Evolutionary conservation across 1,140 invertebrate species (phyloP).

Genomic region (Trachymyrmex cornetzi): DNA sequence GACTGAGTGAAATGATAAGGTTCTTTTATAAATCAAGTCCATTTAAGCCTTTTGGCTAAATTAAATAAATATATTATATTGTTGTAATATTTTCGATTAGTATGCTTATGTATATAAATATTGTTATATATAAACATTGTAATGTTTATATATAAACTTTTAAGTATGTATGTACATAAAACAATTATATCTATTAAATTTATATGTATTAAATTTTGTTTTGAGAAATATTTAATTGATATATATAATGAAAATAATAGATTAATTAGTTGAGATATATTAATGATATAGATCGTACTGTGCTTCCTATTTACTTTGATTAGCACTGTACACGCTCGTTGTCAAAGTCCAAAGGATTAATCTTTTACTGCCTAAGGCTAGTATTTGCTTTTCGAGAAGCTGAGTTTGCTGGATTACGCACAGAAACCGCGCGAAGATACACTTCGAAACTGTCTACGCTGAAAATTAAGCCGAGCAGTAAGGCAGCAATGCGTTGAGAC

Average conservation of each 20-base stretch:
- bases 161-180: too few species aligned
- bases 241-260: background rate
- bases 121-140: too few species aligned
- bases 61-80: too few species aligned
- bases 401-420: constrained; percentile 70
- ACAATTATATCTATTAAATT: background rate
- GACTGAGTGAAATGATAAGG: too few species aligned
- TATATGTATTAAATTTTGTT: background rate
- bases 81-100: background rate
- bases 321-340: constrained; percentile 29
- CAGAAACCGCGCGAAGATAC: constrained; percentile 54
- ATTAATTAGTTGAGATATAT: constrained; percentile 17
- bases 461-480: constrained; percentile 62
- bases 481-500: constrained; percentile 33
- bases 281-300: background rate
- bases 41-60: too few species aligned
- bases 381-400: constrained; percentile 67
- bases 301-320: constrained; percentile 38
- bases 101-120: background rate
- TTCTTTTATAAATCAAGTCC: too few species aligned
- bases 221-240: background rate
- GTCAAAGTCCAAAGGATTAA: constrained; percentile 69
- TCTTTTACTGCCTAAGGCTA: constrained; percentile 65
- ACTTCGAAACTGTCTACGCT: constrained; percentile 52
- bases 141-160: too few species aligned